Evolutionary conservation across 2,888 invertebrate genomes (phyloP), one percentile per base, ranked within the genome.

Genomic region (Drosophila antonietae): DNA sequence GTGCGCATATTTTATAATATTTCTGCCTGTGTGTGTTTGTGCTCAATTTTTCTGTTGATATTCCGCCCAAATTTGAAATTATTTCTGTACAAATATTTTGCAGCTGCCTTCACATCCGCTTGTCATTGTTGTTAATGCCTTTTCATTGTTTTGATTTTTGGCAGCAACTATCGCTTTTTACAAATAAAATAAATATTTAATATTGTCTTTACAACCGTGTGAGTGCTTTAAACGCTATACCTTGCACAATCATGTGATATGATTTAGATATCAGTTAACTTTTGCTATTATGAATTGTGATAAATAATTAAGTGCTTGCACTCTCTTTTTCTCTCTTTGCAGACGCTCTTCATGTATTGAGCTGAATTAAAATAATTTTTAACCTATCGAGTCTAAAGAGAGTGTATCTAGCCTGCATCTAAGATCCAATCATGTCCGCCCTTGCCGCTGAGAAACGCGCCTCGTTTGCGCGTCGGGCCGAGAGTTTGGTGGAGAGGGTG

Each of bases 401-500:
- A 49, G 39, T 57, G 73, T 28, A 43, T 43, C 23, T n/a, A 53
- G 14, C 7, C 63, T 14, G 28, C 12, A 31, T 41, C 15, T 44
- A 47, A 47, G 39, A 23, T 44, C 43, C 33, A 62, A 65, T 20
- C 61, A 92, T 92, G 91, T 83, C 92, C 55, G 77, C 88, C 65
- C 44, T 78, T 52, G 91, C 88, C 59, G 89, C 91, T 66, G 89
- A 91, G 51, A 90, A 92, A 83, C 91, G 93, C 66, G 89, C 91
- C 69, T 91, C 92, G 10, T 93, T 93, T 81, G 93, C 93, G 41
- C 88, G 93, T 52, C 91, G 93, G 66, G 93, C 93, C 55, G 93
- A 93, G 68, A 93, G 93, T 80, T 88, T 93, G 71, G 83, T 93
- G 85, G 93, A 93, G 92, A 90, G 93, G 93, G 93, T 93, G 93